Evolutionary conservation across 1,140 invertebrate genomes (phyloP).

Genomic region (Lordiphosa stackelbergi): DNA sequence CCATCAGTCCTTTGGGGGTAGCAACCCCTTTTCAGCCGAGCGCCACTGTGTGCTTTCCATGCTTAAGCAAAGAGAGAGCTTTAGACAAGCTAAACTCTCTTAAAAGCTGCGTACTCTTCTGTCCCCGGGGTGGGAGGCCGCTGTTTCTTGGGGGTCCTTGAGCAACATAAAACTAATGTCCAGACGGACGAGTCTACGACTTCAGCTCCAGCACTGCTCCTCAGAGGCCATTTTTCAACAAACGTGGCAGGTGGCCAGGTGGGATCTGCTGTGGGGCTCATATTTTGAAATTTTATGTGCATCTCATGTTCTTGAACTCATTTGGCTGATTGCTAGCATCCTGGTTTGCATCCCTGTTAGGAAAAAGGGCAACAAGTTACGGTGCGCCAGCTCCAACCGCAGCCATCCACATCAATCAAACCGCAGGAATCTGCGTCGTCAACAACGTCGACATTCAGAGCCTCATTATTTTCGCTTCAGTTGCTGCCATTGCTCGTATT

Average conservation of each 20-base stretch:
- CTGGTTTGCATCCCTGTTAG: conserved; percentile 5
- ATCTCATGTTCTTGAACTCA: conserved; percentile 21
- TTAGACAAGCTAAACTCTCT: conserved; percentile 1
- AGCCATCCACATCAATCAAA: conserved; percentile 12
- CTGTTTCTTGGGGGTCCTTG: conserved; percentile 30
- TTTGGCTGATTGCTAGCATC: conserved; percentile 22
- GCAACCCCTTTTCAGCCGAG: conserved; percentile 6
- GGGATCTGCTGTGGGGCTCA: background rate
- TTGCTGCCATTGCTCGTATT: conserved; percentile 7
- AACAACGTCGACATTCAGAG: conserved; percentile 6
- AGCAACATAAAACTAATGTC: conserved; percentile 46
- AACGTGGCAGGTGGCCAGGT: conserved; percentile 20
- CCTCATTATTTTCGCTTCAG: conserved; percentile 15
- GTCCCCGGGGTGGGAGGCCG: conserved; percentile 5
- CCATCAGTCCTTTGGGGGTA: conserved; percentile 7
- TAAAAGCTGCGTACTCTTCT: conserved; percentile 22
- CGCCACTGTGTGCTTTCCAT: conserved; percentile 34
- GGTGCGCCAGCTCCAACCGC: background rate
- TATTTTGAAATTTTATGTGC: conserved; percentile 29
- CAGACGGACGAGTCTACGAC: conserved; percentile 30
- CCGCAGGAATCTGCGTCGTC: conserved; percentile 12
- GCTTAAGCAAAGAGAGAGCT: conserved; percentile 6
- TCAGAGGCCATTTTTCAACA: conserved; percentile 36
- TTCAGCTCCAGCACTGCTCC: conserved; percentile 21
- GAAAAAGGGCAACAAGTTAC: conserved; percentile 9